These are phyloP conservation scores for Poliocrania exsul DNA, from an alignment of 2,797 vertebrate species.

Conservation along the genomic window DNA sequence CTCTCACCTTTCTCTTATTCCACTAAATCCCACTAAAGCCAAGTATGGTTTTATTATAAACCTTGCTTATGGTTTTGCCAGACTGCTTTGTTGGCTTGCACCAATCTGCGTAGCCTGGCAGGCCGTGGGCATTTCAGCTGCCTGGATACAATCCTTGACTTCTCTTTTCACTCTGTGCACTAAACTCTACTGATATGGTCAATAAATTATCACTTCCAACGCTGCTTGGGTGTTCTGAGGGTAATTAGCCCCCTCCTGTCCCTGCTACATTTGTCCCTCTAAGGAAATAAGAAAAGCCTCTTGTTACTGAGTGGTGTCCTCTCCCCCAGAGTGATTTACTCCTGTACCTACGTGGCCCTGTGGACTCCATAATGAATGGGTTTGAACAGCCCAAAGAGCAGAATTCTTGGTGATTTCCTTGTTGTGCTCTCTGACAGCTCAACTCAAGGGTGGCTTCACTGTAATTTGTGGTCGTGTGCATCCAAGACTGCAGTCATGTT, in stretches of 20 bases:
- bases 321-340: background rate
- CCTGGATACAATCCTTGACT: background rate
- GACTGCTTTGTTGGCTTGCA: background rate
- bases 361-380: background rate
- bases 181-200: background rate
- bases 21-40: background rate
- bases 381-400: background rate
- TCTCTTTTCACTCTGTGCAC: slow-evolving; percentile 5
- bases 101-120: background rate
- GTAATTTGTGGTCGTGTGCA: background rate
- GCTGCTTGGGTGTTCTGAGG: slow-evolving; percentile 27
- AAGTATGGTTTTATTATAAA: background rate
- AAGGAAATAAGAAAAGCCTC: background rate
- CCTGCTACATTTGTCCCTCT: background rate
- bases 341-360: background rate
- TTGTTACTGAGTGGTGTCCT: background rate
- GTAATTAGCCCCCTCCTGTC: slow-evolving; percentile 30
- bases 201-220: slow-evolving; percentile 38
- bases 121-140: background rate
- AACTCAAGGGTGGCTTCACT: background rate
- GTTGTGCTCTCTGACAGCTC: background rate
- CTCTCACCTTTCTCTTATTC: background rate
- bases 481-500: background rate
- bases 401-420: background rate
- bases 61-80: background rate